Conservation (phyloP, 2,113 vertebrate species). For the Hippocampus zosterae region DNA sequence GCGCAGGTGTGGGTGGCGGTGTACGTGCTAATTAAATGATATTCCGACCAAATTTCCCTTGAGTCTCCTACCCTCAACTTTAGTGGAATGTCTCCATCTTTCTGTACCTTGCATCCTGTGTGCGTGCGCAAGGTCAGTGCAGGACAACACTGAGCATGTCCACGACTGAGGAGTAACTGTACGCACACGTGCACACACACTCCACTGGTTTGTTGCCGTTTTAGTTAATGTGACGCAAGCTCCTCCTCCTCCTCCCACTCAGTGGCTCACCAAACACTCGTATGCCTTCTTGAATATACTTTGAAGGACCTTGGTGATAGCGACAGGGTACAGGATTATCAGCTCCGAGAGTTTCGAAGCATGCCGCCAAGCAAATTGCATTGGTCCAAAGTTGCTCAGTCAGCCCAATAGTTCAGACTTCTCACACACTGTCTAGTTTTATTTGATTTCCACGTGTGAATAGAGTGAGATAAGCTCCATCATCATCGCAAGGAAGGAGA, state of each 20-base stretch:
- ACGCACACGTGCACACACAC: background rate
- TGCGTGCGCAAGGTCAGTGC: slow-evolving; percentile 12
- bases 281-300: slow-evolving; percentile 48
- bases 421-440: slow-evolving; percentile 62
- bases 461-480: slow-evolving; percentile 6
- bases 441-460: slow-evolving; percentile 46
- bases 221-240: slow-evolving; percentile 39
- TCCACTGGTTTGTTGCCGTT: slow-evolving; percentile 31
- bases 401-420: background rate
- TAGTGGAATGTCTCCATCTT: slow-evolving; percentile 22
- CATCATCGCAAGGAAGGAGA: slow-evolving; percentile 3
- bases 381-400: background rate
- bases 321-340: slow-evolving; percentile 60
- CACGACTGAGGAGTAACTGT: slow-evolving; percentile 12
- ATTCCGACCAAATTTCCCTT: slow-evolving; percentile 13
- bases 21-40: slow-evolving; percentile 17
- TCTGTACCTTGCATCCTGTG: slow-evolving; percentile 44
- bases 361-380: slow-evolving; percentile 5
- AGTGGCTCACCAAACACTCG: slow-evolving; percentile 37
- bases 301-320: slow-evolving; percentile 50
- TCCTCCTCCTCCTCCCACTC: slow-evolving; percentile 17
- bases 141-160: slow-evolving; percentile 33
- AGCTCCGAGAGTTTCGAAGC: slow-evolving; percentile 19
- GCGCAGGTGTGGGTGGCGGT: background rate
- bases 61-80: slow-evolving; percentile 9